Evolutionary conservation across 2,797 vertebrate genomes (phyloP).

Genomic region (Neosilurus hyrtlii): DNA sequence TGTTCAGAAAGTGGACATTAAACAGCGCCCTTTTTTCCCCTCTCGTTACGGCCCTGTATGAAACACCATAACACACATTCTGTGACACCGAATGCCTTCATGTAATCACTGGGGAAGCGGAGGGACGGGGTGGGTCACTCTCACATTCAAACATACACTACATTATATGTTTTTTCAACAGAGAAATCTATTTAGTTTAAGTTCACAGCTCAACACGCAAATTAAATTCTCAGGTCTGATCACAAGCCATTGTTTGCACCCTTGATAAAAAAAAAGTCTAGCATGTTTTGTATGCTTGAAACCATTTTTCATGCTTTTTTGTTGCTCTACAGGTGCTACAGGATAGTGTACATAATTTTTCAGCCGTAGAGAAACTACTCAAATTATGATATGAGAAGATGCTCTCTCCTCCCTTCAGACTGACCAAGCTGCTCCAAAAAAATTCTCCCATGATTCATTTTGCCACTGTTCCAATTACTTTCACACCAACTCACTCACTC

Average conservation of each 20-base stretch:
- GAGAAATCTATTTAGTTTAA: background rate
- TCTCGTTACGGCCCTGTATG: background rate
- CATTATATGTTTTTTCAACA: background rate
- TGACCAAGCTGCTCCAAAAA: conserved; percentile 16
- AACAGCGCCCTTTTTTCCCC: background rate
- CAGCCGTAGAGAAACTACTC: background rate
- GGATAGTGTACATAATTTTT: background rate
- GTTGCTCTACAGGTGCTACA: background rate
- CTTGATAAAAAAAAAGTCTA: background rate
- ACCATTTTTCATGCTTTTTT: background rate
- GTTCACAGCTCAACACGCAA: background rate
- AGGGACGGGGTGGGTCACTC: background rate
- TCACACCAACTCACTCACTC: background rate
- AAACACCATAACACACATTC: background rate
- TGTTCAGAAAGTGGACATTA: background rate
- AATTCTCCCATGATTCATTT: conserved; percentile 8
- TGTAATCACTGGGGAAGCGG: background rate
- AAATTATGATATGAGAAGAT: background rate
- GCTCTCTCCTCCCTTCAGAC: background rate
- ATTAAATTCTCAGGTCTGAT: background rate
- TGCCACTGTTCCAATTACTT: conserved; percentile 8
- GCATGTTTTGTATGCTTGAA: background rate
- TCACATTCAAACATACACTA: background rate
- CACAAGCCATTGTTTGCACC: background rate
- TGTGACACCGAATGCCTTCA: conserved; percentile 1